phyloP scores from a whole-genome alignment of 2,113 vertebrate genomes.

The Gobiocypris rarus region DNA sequence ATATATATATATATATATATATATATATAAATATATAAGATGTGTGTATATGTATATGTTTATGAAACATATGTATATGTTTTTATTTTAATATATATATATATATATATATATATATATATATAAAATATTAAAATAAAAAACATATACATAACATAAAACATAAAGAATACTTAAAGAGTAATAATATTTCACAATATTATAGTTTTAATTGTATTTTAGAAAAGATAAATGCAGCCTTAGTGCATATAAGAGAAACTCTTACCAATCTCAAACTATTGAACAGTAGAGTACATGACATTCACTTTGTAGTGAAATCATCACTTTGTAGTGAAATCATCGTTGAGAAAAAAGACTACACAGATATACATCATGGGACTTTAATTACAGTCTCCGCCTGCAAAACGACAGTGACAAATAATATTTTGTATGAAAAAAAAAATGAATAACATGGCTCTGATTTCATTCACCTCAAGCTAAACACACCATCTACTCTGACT shows the following conservation, averaged over 20 bases:
- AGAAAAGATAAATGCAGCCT: not conserved
- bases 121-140: not conserved
- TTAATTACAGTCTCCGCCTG: not conserved
- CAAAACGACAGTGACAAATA: not conserved
- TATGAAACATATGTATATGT: no score
- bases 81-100: no score
- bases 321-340: no score
- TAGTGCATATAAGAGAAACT: not conserved
- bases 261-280: not conserved
- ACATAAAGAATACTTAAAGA: no score
- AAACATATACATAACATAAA: no score
- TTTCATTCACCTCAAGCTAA: constrained; percentile 7
- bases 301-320: not conserved
- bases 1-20: no score
- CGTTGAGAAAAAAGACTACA: not conserved
- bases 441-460: not conserved
- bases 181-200: not conserved
- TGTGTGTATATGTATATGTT: no score
- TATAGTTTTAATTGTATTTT: not conserved
- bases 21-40: no score
- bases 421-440: constrained; percentile 1
- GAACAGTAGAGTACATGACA: not conserved
- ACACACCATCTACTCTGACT: not conserved
- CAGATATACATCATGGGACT: not conserved
- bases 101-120: no score